phyloP scores from a whole-genome alignment of 2,888 invertebrate genomes.

The Perithous albicinctus region DNA sequence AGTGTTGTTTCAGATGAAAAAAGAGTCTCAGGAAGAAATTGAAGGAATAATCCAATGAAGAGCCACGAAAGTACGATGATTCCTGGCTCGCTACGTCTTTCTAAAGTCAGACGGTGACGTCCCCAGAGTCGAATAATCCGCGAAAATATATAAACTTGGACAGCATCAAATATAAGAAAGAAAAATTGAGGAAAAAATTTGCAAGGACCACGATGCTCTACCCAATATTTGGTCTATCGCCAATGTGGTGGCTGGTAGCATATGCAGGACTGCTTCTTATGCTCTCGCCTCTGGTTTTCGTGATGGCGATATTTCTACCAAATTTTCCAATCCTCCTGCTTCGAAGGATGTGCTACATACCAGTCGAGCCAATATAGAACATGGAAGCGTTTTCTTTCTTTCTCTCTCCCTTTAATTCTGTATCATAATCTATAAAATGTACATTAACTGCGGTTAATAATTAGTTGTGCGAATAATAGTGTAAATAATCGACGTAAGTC shows the following conservation, averaged over 20 bases:
- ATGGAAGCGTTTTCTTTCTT: neutral
- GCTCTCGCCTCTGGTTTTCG: conserved; percentile 89
- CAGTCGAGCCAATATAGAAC: conserved; percentile 87
- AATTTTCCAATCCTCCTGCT: conserved; percentile 89
- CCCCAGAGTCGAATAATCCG: too few species aligned
- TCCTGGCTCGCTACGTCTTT: neutral
- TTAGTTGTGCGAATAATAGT: neutral
- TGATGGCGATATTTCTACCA: conserved; percentile 89
- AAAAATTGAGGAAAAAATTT: too few species aligned
- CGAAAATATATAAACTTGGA: too few species aligned
- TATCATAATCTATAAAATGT: conserved; percentile 2
- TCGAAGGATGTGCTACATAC: conserved; percentile 88
- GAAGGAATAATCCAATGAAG: neutral
- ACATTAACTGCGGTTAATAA: neutral
- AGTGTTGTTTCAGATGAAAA: neutral
- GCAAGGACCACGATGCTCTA: conserved; percentile 74
- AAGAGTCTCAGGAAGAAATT: neutral
- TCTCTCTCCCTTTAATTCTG: neutral
- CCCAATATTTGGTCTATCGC: conserved; percentile 81
- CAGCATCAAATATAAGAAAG: too few species aligned
- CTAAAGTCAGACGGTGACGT: conserved; percentile 27
- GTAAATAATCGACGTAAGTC: conserved; percentile 4
- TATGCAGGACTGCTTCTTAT: conserved; percentile 89
- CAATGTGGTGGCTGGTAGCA: conserved; percentile 87
- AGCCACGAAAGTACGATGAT: conserved; percentile 14